Conservation (phyloP, 2,797 vertebrate species). For the Heterohyrax brucei region DNA sequence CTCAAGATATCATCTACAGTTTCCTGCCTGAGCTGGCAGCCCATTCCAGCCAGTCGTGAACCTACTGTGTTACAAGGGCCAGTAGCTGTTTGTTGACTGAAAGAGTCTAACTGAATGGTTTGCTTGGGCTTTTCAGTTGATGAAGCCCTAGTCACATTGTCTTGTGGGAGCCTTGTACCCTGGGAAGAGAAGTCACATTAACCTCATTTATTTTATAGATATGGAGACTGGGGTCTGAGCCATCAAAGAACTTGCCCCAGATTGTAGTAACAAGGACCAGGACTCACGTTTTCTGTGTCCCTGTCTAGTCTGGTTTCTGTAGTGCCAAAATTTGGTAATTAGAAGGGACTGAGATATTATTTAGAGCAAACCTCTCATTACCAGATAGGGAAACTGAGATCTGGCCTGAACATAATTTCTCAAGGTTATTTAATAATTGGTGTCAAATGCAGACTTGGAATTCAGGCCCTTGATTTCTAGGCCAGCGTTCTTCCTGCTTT, state of each 20-base stretch:
- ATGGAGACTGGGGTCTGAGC: background rate
- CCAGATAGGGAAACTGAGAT: slow-evolving; percentile 74
- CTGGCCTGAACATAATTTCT: slow-evolving; percentile 68
- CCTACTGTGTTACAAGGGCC: background rate
- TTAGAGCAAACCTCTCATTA: slow-evolving; percentile 69
- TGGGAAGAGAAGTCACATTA: background rate
- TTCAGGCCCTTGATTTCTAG: background rate
- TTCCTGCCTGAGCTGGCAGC: background rate
- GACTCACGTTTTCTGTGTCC: background rate
- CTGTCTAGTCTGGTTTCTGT: slow-evolving; percentile 58
- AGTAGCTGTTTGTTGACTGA: background rate
- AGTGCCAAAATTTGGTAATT: slow-evolving; percentile 66
- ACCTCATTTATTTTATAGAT: background rate
- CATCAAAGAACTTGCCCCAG: background rate
- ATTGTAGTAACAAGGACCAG: background rate
- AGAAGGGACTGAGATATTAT: slow-evolving; percentile 58
- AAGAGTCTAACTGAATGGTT: background rate
- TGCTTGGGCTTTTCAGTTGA: background rate
- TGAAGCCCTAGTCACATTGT: background rate
- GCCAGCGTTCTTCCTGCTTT: background rate
- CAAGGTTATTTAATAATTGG: slow-evolving; percentile 16
- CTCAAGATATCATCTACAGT: background rate
- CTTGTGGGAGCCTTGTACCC: background rate
- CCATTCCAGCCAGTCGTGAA: background rate
- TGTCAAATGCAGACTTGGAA: background rate